Evolutionary conservation across 2,797 vertebrate genomes (phyloP).

Genomic region (Peromyscus nudipes): DNA sequence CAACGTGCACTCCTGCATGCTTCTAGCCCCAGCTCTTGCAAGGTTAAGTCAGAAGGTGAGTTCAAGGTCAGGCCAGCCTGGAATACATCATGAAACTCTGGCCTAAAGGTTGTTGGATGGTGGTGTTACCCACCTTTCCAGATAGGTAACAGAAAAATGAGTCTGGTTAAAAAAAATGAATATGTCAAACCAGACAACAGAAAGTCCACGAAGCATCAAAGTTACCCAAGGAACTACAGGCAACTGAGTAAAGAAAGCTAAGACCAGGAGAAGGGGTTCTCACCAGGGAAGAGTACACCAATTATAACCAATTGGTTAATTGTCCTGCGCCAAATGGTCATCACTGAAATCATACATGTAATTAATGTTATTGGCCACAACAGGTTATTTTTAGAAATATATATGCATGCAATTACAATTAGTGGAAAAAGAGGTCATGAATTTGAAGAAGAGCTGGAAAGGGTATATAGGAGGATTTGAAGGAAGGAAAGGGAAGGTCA

Average conservation of each 20-base stretch:
- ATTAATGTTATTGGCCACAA: not conserved
- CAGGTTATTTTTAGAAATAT: not conserved
- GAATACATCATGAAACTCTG: not conserved
- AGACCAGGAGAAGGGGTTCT: too few relatives aligned
- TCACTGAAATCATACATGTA: not conserved
- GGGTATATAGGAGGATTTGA: not conserved
- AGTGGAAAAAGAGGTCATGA: too few relatives aligned
- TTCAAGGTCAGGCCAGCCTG: not conserved
- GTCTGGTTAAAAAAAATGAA: not conserved
- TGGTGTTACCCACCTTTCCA: not conserved
- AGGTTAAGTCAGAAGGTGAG: not conserved
- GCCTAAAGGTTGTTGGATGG: not conserved
- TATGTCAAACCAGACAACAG: not conserved
- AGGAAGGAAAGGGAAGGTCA: not conserved
- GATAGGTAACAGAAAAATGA: not conserved
- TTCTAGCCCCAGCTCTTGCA: not conserved
- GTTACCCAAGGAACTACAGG: not conserved
- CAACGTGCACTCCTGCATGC: not conserved
- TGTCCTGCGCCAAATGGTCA: not conserved
- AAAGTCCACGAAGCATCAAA: not conserved
- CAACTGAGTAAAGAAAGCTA: not conserved
- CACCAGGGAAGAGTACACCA: not conserved
- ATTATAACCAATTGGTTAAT: not conserved
- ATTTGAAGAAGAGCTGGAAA: not conserved
- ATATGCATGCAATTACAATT: not conserved